Percentiles rank a stretch among this genome's conserved stretches.
Evolutionary conservation across 2,113 vertebrate species (phyloP).

Genomic region (Pseudopipra pipra): DNA sequence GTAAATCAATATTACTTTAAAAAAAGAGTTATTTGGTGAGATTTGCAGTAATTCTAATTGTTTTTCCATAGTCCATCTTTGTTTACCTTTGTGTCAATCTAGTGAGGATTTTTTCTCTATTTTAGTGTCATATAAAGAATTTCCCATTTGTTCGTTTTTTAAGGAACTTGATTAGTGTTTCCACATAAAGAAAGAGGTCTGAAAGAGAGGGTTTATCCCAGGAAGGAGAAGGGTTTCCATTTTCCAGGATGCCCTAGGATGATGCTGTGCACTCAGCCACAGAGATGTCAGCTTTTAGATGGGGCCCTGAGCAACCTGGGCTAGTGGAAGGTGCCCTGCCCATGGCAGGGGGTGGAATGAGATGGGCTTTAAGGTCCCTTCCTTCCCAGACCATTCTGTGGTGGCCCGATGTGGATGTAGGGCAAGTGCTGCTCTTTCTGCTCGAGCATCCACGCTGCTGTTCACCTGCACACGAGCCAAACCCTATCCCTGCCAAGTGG

Average conservation of each 20-base stretch:
- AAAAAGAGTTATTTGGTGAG: neutral
- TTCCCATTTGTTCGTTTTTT: neutral
- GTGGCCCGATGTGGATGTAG: neutral
- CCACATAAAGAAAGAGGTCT: neutral
- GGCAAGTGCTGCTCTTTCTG: neutral
- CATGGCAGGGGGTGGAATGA: too few species aligned
- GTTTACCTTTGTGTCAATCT: neutral
- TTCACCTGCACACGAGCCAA: neutral
- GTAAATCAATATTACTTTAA: neutral
- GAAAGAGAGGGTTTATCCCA: neutral
- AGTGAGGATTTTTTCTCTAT: neutral
- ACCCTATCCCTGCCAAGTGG: neutral
- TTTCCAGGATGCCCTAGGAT: neutral
- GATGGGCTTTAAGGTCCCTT: neutral
- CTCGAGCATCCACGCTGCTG: neutral
- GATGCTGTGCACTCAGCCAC: neutral
- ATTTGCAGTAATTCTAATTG: neutral
- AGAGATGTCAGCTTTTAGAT: accelerated
- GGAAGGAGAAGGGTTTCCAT: neutral
- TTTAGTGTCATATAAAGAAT: neutral
- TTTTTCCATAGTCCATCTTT: neutral
- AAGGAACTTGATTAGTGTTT: neutral
- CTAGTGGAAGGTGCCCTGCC: neutral
- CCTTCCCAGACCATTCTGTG: neutral
- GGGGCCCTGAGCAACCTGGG: neutral